A percentile compares a stretch with the other conserved stretches of the same genome.
Evolutionary conservation across 2,888 invertebrate genomes (phyloP).

Genomic region (Exephanes ischioxanthus): DNA sequence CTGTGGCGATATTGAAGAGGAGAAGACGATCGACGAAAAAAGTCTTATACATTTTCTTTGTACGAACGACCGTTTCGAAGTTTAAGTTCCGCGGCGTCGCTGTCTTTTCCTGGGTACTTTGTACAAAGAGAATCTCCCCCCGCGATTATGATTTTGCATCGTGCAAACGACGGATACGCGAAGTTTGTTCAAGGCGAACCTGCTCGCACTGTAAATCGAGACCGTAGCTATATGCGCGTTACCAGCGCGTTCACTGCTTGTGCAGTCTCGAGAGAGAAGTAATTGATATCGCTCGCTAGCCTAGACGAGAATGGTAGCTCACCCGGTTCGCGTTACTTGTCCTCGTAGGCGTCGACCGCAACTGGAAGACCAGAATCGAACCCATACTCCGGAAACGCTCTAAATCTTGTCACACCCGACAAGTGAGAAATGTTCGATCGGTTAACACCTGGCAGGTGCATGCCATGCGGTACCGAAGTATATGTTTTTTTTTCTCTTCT

Average conservation of each 20-base stretch:
- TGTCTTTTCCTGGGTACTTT: neutral
- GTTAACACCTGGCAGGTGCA: conserved; percentile 40
- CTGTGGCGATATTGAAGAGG: neutral
- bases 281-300: conserved; percentile 64
- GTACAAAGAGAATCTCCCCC: neutral
- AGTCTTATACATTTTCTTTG: neutral
- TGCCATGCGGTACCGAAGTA: conserved; percentile 8
- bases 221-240: conserved; percentile 49
- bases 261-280: conserved; percentile 64
- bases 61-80: neutral
- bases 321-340: conserved; percentile 52
- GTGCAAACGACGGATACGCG: conserved; percentile 5
- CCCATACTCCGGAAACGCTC: conserved; percentile 2
- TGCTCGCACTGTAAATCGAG: conserved; percentile 67
- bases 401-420: conserved; percentile 30
- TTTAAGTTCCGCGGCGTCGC: neutral
- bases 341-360: conserved; percentile 64
- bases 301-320: conserved; percentile 31
- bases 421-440: conserved; percentile 24
- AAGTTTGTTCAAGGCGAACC: conserved; percentile 67
- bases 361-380: conserved; percentile 41
- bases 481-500: conserved; percentile 11
- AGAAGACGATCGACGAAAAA: neutral
- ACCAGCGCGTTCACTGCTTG: conserved; percentile 29
- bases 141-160: conserved; percentile 8